A percentile compares a stretch with the other conserved stretches of the same genome.
phyloP scores from a whole-genome alignment of 2,797 vertebrate species.

The Acrocephalus scirpaceus region DNA sequence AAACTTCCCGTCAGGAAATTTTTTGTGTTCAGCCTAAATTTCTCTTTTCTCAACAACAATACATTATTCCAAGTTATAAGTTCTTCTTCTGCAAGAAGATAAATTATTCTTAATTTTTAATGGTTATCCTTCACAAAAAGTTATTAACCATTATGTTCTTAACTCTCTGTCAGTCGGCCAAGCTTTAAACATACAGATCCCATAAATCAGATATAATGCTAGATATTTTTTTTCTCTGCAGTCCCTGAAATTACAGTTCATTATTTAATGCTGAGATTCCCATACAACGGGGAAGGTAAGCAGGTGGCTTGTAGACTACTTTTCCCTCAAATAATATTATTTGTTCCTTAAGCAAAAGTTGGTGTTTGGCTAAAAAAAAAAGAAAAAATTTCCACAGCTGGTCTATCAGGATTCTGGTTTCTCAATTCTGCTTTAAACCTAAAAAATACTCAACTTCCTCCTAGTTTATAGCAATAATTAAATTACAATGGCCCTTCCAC shows the following conservation, averaged over 20 bases:
- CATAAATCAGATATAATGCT: not conserved
- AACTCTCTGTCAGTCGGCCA: not conserved
- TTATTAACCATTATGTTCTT: not conserved
- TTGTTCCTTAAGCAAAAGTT: not conserved
- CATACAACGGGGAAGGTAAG: not conserved
- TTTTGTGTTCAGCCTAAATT: not conserved
- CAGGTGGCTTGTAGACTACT: not conserved
- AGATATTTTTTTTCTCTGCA: not conserved
- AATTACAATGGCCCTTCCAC: not conserved
- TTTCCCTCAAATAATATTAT: not conserved
- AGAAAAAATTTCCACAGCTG: not conserved
- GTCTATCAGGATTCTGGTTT: not conserved
- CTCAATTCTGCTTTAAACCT: not conserved
- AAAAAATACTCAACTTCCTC: not conserved
- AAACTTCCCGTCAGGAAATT: not conserved
- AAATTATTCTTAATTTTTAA: not conserved
- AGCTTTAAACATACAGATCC: not conserved
- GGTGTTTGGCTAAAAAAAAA: not conserved
- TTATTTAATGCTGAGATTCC: not conserved
- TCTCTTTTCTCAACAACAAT: not conserved
- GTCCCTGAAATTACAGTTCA: not conserved
- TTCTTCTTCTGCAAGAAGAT: not conserved
- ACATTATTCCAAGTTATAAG: not conserved
- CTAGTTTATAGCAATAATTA: not conserved
- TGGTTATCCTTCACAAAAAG: not conserved